Conservation (phyloP, 1,140 invertebrate genomes). For the Triops longicaudatus region DNA sequence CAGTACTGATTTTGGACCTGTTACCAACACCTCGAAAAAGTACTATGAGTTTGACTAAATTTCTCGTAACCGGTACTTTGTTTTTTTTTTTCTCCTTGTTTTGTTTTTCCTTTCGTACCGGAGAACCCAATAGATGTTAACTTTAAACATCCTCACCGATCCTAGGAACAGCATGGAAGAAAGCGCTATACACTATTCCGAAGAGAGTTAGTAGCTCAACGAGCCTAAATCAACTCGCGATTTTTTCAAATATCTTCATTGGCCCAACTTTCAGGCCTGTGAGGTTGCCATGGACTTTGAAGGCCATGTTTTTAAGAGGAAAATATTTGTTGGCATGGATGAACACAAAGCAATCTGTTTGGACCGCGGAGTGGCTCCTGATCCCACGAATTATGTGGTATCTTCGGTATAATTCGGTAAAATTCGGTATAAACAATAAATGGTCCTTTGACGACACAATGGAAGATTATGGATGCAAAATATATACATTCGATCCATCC, state of each 20-base stretch:
- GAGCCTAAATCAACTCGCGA: background rate
- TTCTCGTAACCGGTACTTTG: too few relatives aligned
- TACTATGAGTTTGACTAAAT: too few relatives aligned
- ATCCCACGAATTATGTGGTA: slow-evolving; percentile 27
- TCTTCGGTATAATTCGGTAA: too few relatives aligned
- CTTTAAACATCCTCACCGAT: too few relatives aligned
- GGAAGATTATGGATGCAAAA: slow-evolving; percentile 32
- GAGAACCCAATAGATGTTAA: too few relatives aligned
- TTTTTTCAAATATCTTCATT: slow-evolving; percentile 8
- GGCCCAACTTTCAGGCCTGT: slow-evolving; percentile 22
- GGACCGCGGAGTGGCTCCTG: slow-evolving; percentile 29
- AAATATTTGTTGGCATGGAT: slow-evolving; percentile 21
- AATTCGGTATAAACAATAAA: slow-evolving; percentile 33
- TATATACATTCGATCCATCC: slow-evolving; percentile 35
- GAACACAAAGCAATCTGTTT: slow-evolving; percentile 33
- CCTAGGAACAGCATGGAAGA: too few relatives aligned
- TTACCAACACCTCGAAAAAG: too few relatives aligned
- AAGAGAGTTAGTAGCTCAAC: background rate
- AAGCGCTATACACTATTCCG: background rate
- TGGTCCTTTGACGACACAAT: slow-evolving; percentile 34
- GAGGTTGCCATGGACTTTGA: slow-evolving; percentile 16
- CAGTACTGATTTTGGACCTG: too few relatives aligned
- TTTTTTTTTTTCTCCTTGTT: too few relatives aligned
- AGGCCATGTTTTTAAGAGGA: background rate
- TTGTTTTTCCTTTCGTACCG: too few relatives aligned